Evolutionary conservation across 2,888 invertebrate species (phyloP).

Genomic region (Portevinia maculata): DNA sequence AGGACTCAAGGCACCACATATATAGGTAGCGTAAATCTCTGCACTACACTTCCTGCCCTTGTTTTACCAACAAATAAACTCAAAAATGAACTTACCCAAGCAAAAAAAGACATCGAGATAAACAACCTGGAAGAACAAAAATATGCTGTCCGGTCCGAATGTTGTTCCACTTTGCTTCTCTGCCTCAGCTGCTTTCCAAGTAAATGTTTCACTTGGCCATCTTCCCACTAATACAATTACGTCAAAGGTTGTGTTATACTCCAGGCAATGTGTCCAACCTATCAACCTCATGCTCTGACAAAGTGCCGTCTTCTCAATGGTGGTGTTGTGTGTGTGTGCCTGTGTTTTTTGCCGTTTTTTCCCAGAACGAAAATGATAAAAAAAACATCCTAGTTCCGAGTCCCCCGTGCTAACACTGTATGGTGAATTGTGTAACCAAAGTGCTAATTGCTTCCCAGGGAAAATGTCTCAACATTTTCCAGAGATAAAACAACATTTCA

Average conservation of each 20-base stretch:
- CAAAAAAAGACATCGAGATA: slow-evolving; percentile 8
- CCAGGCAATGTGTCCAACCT: slow-evolving; percentile 63
- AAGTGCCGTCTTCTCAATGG: slow-evolving; percentile 53
- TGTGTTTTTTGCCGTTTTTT: slow-evolving; percentile 25
- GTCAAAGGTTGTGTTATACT: slow-evolving; percentile 72
- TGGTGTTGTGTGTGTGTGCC: slow-evolving; percentile 13
- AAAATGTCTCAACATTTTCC: slow-evolving; percentile 75
- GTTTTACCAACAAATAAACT: slow-evolving; percentile 42
- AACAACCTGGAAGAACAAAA: slow-evolving; percentile 57
- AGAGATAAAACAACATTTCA: slow-evolving; percentile 74
- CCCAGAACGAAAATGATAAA: slow-evolving; percentile 17
- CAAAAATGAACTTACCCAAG: slow-evolving; percentile 4
- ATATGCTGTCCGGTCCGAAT: slow-evolving; percentile 58
- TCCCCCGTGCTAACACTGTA: slow-evolving; percentile 25
- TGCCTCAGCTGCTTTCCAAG: slow-evolving; percentile 40
- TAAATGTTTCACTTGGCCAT: slow-evolving; percentile 74
- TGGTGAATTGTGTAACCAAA: slow-evolving; percentile 75
- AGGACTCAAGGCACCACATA: slow-evolving; percentile 42
- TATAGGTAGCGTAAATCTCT: slow-evolving; percentile 21
- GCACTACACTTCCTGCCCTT: slow-evolving; percentile 52
- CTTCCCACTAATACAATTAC: slow-evolving; percentile 74
- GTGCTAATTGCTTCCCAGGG: slow-evolving; percentile 76
- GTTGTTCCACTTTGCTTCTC: slow-evolving; percentile 32
- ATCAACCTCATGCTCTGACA: slow-evolving; percentile 62
- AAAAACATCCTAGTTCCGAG: background rate